Evolutionary conservation across 2,888 invertebrate genomes (phyloP).

Genomic region (Eristalis arbustorum): DNA sequence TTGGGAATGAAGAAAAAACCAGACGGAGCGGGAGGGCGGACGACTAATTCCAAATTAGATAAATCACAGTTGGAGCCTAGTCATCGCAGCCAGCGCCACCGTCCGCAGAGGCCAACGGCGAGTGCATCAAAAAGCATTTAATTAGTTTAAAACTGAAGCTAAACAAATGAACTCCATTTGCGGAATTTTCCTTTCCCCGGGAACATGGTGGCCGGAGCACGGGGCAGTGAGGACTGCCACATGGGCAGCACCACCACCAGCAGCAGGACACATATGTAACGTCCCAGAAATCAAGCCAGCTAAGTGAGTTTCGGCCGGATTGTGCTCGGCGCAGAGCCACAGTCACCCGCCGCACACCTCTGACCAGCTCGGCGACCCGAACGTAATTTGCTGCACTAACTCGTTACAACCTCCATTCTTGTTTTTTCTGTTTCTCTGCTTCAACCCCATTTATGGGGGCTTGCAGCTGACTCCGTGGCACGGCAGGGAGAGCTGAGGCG

Average conservation of each 20-base stretch:
- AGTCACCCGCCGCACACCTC: background rate
- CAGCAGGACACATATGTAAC: background rate
- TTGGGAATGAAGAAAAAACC: background rate
- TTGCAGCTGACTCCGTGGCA: background rate
- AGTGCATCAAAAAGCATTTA: background rate
- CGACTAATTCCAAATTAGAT: background rate
- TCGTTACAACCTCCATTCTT: background rate
- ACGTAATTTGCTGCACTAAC: slow-evolving; percentile 34
- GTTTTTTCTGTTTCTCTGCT: background rate
- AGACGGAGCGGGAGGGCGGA: too few relatives aligned
- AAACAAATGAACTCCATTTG: background rate
- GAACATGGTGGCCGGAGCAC: background rate
- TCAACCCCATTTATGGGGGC: background rate
- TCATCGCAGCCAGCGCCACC: background rate
- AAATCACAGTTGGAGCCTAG: background rate
- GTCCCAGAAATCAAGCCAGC: background rate
- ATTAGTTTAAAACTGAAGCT: background rate
- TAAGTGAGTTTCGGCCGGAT: background rate
- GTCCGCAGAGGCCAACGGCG: too few relatives aligned
- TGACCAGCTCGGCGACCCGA: slow-evolving; percentile 15
- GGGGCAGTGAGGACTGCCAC: too few relatives aligned
- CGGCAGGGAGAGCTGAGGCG: background rate
- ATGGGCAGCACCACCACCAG: background rate
- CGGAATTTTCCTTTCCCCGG: background rate
- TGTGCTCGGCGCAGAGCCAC: too few relatives aligned